Conservation (phyloP, 2,797 vertebrate genomes). For the Pterois miles region DNA sequence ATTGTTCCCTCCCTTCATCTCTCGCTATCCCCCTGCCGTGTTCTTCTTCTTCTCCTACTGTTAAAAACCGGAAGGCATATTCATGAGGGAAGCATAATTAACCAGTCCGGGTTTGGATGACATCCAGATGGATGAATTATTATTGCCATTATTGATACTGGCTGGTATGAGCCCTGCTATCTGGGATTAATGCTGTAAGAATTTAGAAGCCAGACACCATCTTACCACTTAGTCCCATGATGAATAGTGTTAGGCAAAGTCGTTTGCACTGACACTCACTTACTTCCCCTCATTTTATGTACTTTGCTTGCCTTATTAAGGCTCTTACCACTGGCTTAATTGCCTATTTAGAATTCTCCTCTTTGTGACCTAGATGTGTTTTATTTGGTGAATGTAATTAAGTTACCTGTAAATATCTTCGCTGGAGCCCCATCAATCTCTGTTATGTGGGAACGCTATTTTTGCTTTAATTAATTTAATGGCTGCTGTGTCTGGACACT, state of each 20-base stretch:
- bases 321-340: constrained; percentile 80
- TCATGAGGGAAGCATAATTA: constrained; percentile 83
- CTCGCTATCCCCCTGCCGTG: constrained; percentile 38
- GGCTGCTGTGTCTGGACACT: constrained; percentile 70
- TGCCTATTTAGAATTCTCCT: constrained; percentile 84
- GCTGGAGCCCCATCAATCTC: constrained; percentile 77
- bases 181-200: constrained; percentile 84
- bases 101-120: constrained; percentile 78
- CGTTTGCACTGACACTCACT: constrained; percentile 82
- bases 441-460: constrained; percentile 71
- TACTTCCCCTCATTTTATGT: constrained; percentile 81
- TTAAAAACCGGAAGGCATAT: constrained; percentile 77
- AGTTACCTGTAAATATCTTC: constrained; percentile 86
- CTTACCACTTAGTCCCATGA: constrained; percentile 83
- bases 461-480: constrained; percentile 84
- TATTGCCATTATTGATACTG: constrained; percentile 83
- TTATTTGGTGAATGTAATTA: constrained; percentile 85
- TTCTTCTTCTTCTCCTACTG: constrained; percentile 61
- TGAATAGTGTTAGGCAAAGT: constrained; percentile 82
- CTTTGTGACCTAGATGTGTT: constrained; percentile 85
- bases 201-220: constrained; percentile 82
- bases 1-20: constrained; percentile 56
- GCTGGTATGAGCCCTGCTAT: constrained; percentile 80
- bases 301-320: constrained; percentile 82
- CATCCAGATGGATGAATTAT: constrained; percentile 85